A percentile compares a stretch with the other conserved stretches of the same genome.
These are phyloP conservation scores for Zaprionus bogoriensis DNA, from an alignment of 2,888 invertebrate genomes.

Conservation along the genomic window DNA sequence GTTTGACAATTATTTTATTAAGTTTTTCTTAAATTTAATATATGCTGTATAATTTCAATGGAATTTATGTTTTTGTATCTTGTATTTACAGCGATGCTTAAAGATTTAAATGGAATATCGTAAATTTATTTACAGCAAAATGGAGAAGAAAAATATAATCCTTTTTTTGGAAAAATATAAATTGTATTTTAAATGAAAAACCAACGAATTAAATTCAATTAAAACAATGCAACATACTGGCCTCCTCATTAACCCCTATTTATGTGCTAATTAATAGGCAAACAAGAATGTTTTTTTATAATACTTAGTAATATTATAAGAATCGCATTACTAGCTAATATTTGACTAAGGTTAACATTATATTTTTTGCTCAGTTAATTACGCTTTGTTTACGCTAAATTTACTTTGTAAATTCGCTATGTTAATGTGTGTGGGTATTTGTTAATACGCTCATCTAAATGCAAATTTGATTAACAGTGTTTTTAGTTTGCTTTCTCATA, in stretches of 20 bases:
- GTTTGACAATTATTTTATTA: slow-evolving; percentile 1
- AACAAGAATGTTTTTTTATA: slow-evolving; percentile 10
- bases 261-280: background rate
- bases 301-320: slow-evolving; percentile 6
- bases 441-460: slow-evolving; percentile 67
- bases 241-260: slow-evolving; percentile 19
- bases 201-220: slow-evolving; percentile 3
- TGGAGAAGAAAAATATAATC: too few relatives aligned
- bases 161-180: background rate
- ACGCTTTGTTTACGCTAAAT: slow-evolving; percentile 48
- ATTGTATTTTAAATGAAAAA: background rate
- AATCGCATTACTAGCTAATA: slow-evolving; percentile 48
- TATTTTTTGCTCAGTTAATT: slow-evolving; percentile 1
- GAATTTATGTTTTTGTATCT: background rate
- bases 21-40: slow-evolving; percentile 7
- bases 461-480: slow-evolving; percentile 78
- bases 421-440: slow-evolving; percentile 25
- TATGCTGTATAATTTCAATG: background rate
- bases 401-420: slow-evolving; percentile 76
- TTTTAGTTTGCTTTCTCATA: slow-evolving; percentile 12
- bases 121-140: too few relatives aligned
- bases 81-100: slow-evolving; percentile 12
- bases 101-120: background rate
- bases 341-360: slow-evolving; percentile 48
- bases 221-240: slow-evolving; percentile 3